A percentile compares a stretch with the other conserved stretches of the same genome.
These are phyloP conservation scores for Todiramphus saurophagus DNA, from an alignment of 2,113 vertebrate species.

Conservation along the genomic window DNA sequence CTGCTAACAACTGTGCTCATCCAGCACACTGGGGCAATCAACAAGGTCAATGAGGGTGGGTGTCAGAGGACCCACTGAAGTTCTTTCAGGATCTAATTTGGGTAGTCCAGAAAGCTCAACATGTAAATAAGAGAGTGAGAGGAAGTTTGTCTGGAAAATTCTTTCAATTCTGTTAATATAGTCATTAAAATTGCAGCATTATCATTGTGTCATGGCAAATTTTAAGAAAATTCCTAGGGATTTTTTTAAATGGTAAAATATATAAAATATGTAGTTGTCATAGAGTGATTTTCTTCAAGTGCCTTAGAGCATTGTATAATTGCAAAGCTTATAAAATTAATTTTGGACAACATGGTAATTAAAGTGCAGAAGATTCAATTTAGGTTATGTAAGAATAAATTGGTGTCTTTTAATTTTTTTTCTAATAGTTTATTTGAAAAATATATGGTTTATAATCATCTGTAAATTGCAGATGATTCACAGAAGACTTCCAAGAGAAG, in stretches of 20 bases:
- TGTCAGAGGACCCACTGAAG: not conserved
- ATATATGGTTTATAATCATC: not conserved
- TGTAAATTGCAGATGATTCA: not conserved
- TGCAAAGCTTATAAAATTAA: not conserved
- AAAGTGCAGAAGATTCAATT: not conserved
- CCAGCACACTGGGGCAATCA: not conserved
- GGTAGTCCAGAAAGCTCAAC: not conserved
- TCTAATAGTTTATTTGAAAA: not conserved
- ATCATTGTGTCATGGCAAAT: not conserved
- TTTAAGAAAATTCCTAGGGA: not conserved
- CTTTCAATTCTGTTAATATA: not conserved
- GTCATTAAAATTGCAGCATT: not conserved
- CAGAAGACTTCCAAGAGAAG: not conserved
- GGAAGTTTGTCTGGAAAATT: not conserved
- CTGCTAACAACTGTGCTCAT: not conserved
- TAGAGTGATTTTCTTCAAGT: not conserved
- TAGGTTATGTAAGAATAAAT: not conserved
- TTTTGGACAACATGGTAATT: slow-evolving; percentile 8
- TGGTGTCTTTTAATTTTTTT: not conserved
- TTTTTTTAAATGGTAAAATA: not conserved
- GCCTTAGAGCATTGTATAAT: not conserved
- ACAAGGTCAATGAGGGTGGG: not conserved
- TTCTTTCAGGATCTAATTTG: not conserved
- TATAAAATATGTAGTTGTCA: not conserved
- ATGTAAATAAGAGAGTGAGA: not conserved